These are phyloP conservation scores for Aspidoscelis tigris DNA, from an alignment of 2,113 vertebrate genomes.

Conservation along the genomic window DNA sequence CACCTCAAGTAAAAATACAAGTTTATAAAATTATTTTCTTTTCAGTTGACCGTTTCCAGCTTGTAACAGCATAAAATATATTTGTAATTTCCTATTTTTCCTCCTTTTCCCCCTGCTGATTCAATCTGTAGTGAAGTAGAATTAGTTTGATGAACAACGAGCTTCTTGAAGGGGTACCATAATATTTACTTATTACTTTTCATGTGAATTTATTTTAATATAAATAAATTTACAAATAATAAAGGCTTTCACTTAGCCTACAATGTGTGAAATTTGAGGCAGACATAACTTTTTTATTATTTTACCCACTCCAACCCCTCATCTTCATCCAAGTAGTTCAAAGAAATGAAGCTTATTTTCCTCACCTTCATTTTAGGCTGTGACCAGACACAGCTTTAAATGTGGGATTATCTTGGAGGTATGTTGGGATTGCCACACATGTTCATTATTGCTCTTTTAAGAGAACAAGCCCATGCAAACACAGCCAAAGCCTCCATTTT, in stretches of 20 bases:
- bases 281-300: not conserved
- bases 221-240: not conserved
- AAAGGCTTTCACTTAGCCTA: accelerated
- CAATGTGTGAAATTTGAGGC: not conserved
- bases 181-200: not conserved
- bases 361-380: no score
- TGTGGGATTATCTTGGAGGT: no score
- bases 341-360: no score
- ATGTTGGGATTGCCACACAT: no score
- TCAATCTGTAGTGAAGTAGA: slow-evolving; percentile 3
- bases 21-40: slow-evolving; percentile 55
- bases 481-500: no score
- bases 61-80: slow-evolving; percentile 17
- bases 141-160: not conserved
- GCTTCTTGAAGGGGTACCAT: not conserved
- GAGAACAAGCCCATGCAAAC: no score
- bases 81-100: slow-evolving; percentile 19
- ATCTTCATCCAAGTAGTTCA: no score
- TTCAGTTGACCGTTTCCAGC: slow-evolving; percentile 45
- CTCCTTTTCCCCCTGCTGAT: not conserved
- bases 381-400: no score
- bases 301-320: no score
- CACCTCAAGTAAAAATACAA: slow-evolving; percentile 71
- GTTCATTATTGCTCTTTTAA: no score
- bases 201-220: not conserved